These are phyloP conservation scores for Agrochola circellaris DNA, from an alignment of 2,888 invertebrate species.

Conservation along the genomic window DNA sequence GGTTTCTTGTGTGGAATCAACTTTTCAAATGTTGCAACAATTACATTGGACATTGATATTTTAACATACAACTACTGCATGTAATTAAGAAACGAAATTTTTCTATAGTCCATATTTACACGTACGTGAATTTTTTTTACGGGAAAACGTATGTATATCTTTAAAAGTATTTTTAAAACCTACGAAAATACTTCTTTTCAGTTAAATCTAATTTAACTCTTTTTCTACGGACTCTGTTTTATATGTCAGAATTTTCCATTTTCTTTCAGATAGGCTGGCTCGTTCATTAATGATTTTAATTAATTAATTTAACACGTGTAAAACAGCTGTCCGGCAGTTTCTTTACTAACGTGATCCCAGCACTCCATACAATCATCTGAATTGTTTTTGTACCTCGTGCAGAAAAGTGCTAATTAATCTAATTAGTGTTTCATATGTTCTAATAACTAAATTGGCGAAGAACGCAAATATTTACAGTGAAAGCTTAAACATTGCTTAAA, in stretches of 20 bases:
- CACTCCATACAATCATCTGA: slow-evolving; percentile 11
- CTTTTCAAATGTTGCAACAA: background rate
- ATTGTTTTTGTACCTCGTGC: slow-evolving; percentile 18
- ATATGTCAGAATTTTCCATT: background rate
- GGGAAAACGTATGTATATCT: background rate
- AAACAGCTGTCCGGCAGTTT: background rate
- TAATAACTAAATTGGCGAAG: slow-evolving; percentile 44
- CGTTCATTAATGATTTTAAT: background rate
- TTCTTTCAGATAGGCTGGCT: background rate
- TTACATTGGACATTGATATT: too few relatives aligned
- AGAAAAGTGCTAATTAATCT: slow-evolving; percentile 47
- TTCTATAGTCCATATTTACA: too few relatives aligned
- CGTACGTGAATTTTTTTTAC: background rate
- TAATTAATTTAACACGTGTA: background rate
- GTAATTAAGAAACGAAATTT: background rate
- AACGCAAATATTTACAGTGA: slow-evolving; percentile 48
- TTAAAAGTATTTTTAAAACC: background rate
- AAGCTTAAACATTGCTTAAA: slow-evolving; percentile 29
- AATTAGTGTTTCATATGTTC: slow-evolving; percentile 47
- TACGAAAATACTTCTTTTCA: background rate
- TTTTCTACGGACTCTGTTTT: background rate
- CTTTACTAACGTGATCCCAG: background rate
- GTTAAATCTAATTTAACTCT: background rate
- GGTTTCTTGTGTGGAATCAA: background rate
- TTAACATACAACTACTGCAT: background rate